Percentiles rank a stretch among this genome's conserved stretches.
phyloP scores from a whole-genome alignment of 2,797 vertebrate species.

The Steatocranus sp. region DNA sequence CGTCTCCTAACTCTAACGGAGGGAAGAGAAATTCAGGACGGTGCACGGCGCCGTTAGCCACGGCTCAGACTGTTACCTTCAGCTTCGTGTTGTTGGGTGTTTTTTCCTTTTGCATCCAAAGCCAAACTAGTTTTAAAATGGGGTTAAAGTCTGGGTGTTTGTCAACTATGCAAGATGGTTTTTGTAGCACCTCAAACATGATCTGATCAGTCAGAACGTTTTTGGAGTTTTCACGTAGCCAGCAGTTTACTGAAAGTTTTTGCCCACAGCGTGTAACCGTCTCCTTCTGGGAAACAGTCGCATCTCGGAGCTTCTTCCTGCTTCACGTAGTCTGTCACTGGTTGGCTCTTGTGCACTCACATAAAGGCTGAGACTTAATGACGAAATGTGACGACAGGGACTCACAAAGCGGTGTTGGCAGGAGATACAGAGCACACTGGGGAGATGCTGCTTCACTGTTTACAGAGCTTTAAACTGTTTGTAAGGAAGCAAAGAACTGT shows the following conservation, averaged over 20 bases:
- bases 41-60: not conserved
- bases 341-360: slow-evolving; percentile 4
- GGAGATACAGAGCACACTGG: slow-evolving; percentile 19
- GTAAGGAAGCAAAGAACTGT: slow-evolving; percentile 59
- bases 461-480: slow-evolving; percentile 74
- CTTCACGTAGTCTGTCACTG: slow-evolving; percentile 36
- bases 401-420: slow-evolving; percentile 19
- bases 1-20: not conserved
- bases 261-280: not conserved
- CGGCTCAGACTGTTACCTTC: not conserved
- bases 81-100: not conserved
- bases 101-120: slow-evolving; percentile 17
- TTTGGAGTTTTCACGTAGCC: not conserved
- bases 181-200: not conserved
- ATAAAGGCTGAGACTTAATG: not conserved
- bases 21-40: not conserved
- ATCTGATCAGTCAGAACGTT: not conserved
- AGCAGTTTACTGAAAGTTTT: not conserved
- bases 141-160: not conserved
- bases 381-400: slow-evolving; percentile 11
- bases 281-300: not conserved
- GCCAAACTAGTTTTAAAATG: slow-evolving; percentile 41
- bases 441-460: slow-evolving; percentile 68
- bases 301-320: not conserved
- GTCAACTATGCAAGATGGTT: not conserved